Evolutionary conservation across 2,113 vertebrate genomes (phyloP).

Genomic region (Melanotaenia duboulayi): DNA sequence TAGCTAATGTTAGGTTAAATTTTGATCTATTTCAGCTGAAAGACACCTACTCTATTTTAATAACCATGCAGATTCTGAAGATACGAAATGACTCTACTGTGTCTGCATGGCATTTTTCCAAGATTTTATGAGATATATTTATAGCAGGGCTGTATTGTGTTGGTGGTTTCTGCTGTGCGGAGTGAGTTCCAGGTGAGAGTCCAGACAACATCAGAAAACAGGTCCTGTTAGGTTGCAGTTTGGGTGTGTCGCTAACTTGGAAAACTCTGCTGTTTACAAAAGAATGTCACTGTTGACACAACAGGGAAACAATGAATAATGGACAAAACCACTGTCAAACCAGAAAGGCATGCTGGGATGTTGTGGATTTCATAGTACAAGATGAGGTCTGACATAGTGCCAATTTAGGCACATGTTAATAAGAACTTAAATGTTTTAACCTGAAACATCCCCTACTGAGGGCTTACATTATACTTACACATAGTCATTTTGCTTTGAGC

Average conservation of each 20-base stretch:
- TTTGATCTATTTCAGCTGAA: slow-evolving; percentile 20
- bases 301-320: slow-evolving; percentile 9
- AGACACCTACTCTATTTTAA: neutral
- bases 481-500: too few species aligned
- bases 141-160: neutral
- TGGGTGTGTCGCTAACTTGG: slow-evolving; percentile 58
- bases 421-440: too few species aligned
- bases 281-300: slow-evolving; percentile 31
- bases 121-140: neutral
- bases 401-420: too few species aligned
- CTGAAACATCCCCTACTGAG: too few species aligned
- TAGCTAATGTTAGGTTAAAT: slow-evolving; percentile 21
- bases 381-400: neutral
- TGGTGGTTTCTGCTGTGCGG: slow-evolving; percentile 22
- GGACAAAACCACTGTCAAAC: slow-evolving; percentile 1
- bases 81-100: neutral
- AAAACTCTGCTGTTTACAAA: slow-evolving; percentile 50
- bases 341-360: neutral
- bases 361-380: neutral
- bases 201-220: slow-evolving; percentile 49
- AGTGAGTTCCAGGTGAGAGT: slow-evolving; percentile 27
- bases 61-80: slow-evolving; percentile 10
- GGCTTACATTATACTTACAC: too few species aligned
- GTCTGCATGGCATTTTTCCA: neutral
- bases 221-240: slow-evolving; percentile 52